Base-by-base conservation (phyloP, 2,888 invertebrate genomes). In the Chloromyia formosa region DNA sequence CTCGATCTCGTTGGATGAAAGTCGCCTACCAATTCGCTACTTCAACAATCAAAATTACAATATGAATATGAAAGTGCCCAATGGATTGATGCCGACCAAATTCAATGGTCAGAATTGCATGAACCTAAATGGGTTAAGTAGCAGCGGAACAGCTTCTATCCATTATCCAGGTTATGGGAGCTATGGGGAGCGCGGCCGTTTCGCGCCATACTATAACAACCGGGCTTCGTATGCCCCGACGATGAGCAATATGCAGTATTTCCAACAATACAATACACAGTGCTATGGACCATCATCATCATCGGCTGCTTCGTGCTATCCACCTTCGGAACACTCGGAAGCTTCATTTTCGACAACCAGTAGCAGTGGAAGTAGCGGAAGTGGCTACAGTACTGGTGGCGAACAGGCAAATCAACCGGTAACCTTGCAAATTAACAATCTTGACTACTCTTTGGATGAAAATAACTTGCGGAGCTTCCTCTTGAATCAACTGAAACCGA, bases 381-480 rank as follows among this genome's bases (percentile, higher is more conserved):
- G 54, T 27, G 14, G 18, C 23, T 22, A 22, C n/a, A 23, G n/a
- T 40, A 12, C 20, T 4, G 10, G 18, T 5, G 10, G 14, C 16
- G 71, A 71, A 20, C 58, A 56, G 35, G 27, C 9, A 3, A 58
- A 40, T 40, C 23, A 75, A 77, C 18, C 74, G 0, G 81, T 85
- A 12, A 85, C 84, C 0, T 76, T 86, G 75, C 85, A 85, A 79
- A 84, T 86, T 1, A 85, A 84, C 54, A 86, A 86, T 79, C 79
- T 86, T 64, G 86, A 86, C 77, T 84, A 84, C 76, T 83, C 84
- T 18, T 81, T 85, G 80, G 86, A 86, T 76, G 85, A 86, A 76
- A 69, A 78, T 14, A 84, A 80, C 73, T 78, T 86, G 61, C 81
- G 84, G n/a, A 82, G 80, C 73, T 84, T 84, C 58, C 78, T 86